A percentile compares a stretch with the other conserved stretches of the same genome.
Evolutionary conservation across 2,113 vertebrate genomes (phyloP).

Genomic region (Neogobius melanostomus): DNA sequence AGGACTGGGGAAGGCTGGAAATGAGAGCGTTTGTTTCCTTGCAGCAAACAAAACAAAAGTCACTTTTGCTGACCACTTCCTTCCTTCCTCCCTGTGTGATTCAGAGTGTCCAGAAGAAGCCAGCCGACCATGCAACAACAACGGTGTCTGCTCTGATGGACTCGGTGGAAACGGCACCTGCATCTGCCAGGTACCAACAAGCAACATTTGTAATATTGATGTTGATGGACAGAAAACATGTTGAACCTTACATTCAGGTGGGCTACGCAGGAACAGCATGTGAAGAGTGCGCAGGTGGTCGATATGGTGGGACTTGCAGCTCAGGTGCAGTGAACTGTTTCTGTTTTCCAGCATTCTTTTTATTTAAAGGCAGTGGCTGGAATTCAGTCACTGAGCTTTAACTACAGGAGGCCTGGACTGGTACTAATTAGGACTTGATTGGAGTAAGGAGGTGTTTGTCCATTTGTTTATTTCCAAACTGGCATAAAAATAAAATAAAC

Average conservation of each 20-base stretch:
- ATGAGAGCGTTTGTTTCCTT: slow-evolving; percentile 13
- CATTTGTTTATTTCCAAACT: too few relatives aligned
- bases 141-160: slow-evolving; percentile 84
- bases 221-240: neutral
- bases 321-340: slow-evolving; percentile 72
- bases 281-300: slow-evolving; percentile 81
- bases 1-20: neutral
- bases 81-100: slow-evolving; percentile 6
- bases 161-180: slow-evolving; percentile 85
- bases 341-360: too few relatives aligned
- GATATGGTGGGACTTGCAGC: slow-evolving; percentile 82
- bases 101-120: slow-evolving; percentile 86
- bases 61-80: neutral
- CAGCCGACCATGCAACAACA: slow-evolving; percentile 73
- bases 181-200: slow-evolving; percentile 79
- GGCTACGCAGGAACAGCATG: slow-evolving; percentile 88
- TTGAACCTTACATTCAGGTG: slow-evolving; percentile 60
- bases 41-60: neutral
- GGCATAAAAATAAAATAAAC: too few relatives aligned
- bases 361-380: too few relatives aligned
- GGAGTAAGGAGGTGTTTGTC: too few relatives aligned
- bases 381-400: too few relatives aligned
- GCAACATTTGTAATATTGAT: neutral
- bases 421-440: too few relatives aligned
- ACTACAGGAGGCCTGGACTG: too few relatives aligned